A percentile compares a stretch with the other conserved stretches of the same genome.
phyloP scores from a whole-genome alignment of 2,797 vertebrate species.

The Lepilemur ruficaudatus region DNA sequence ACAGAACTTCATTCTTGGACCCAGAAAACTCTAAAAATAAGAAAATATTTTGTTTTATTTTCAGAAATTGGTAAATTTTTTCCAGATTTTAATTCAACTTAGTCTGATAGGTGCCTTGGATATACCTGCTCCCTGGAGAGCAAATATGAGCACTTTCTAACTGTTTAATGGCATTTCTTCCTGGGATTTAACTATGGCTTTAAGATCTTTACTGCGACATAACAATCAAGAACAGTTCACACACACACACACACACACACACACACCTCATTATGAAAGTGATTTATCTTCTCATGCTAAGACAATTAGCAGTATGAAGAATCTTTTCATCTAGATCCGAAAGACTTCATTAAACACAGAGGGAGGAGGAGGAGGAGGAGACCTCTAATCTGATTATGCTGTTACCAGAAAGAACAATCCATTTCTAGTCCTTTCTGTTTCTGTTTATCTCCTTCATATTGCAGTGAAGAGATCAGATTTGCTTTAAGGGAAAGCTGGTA shows the following conservation, averaged over 20 bases:
- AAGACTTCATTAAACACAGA: conserved; percentile 75
- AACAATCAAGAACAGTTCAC: neutral
- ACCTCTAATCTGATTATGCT: conserved; percentile 71
- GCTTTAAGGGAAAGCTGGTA: neutral
- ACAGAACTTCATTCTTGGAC: neutral
- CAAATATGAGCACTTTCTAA: neutral
- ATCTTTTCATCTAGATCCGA: conserved; percentile 68
- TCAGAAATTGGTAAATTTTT: neutral
- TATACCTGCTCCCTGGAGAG: neutral
- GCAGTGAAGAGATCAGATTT: neutral
- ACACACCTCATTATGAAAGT: conserved; percentile 18
- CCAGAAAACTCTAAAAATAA: neutral
- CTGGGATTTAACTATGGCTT: neutral
- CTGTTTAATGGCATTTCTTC: neutral
- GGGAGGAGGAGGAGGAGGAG: neutral
- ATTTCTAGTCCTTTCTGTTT: conserved; percentile 45
- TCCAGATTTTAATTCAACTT: conserved; percentile 11
- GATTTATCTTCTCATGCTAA: conserved; percentile 54
- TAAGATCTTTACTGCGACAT: neutral
- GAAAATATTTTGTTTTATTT: neutral
- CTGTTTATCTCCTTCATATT: conserved; percentile 27
- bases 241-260: conserved; percentile 29
- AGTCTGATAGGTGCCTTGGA: neutral
- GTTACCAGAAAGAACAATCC: conserved; percentile 65
- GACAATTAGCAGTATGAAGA: conserved; percentile 67